A percentile compares a stretch with the other conserved stretches of the same genome.
Evolutionary conservation across 37 sponge, comb jelly and placozoan genomes (phyloP).

Genomic region (Cladorhizidae sp.): DNA sequence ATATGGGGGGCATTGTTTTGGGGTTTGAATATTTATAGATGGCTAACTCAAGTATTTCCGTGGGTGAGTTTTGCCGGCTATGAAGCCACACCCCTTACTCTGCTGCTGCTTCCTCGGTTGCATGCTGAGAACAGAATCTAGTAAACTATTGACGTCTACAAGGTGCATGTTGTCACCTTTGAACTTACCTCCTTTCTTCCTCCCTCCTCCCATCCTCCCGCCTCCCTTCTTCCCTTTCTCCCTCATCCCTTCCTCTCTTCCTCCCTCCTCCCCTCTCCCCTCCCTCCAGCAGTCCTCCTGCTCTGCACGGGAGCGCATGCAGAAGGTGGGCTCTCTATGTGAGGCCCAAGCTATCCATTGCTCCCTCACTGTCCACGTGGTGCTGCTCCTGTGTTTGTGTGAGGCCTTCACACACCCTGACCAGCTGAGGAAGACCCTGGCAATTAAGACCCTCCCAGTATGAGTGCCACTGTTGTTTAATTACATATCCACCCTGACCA

Average conservation of each 20-base stretch:
- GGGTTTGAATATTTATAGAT: too few species aligned
- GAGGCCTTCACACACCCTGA: slow-evolving; percentile 29
- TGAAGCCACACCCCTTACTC: too few species aligned
- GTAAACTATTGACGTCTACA: not conserved
- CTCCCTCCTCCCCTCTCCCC: slow-evolving; percentile 2
- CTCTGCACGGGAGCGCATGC: slow-evolving; percentile 21
- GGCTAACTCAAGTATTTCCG: too few species aligned
- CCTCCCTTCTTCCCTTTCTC: too few species aligned
- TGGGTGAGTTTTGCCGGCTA: too few species aligned
- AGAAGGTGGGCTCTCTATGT: not conserved
- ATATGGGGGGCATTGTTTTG: too few species aligned
- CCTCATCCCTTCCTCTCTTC: too few species aligned
- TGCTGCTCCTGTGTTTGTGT: slow-evolving; percentile 30
- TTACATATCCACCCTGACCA: too few species aligned
- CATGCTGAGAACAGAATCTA: not conserved
- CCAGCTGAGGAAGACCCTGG: slow-evolving; percentile 33
- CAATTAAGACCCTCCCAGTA: slow-evolving; percentile 25
- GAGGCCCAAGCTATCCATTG: slow-evolving; percentile 50
- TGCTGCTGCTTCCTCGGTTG: not conserved
- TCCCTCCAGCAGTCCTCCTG: not conserved
- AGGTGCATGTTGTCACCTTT: too few species aligned
- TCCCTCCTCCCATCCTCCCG: too few species aligned
- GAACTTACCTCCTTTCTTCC: too few species aligned
- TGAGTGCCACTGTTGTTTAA: not conserved
- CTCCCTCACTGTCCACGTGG: slow-evolving; percentile 15